Percentiles rank a stretch among this genome's conserved stretches.
These are phyloP conservation scores for mouse (Mus musculus) DNA, from an alignment of 2,113 vertebrate species.

Conservation along the genomic window DNA sequence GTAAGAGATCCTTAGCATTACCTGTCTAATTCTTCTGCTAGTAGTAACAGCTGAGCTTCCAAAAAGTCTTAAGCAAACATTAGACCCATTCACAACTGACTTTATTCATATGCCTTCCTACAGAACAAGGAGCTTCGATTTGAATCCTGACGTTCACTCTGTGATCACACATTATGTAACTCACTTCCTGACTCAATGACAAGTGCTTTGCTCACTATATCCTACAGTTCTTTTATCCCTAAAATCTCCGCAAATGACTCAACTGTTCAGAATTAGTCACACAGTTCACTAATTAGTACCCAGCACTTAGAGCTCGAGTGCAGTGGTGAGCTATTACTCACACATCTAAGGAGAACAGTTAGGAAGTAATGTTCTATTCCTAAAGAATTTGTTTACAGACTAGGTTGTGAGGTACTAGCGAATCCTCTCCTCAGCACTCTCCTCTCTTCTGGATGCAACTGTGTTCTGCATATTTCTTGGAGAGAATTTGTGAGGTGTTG, in stretches of 20 bases:
- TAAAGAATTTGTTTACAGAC: conserved; percentile 23
- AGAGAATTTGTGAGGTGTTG: neutral
- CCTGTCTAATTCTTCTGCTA: neutral
- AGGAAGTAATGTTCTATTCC: conserved; percentile 9
- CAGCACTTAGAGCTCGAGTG: conserved; percentile 39
- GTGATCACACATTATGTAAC: conserved; percentile 9
- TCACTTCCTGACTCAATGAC: conserved; percentile 58
- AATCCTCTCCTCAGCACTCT: neutral
- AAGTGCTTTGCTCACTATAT: conserved; percentile 40
- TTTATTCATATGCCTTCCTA: conserved; percentile 31
- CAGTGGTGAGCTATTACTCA: neutral
- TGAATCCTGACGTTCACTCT: conserved; percentile 44
- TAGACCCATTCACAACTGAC: conserved; percentile 24
- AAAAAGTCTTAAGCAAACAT: conserved; percentile 48
- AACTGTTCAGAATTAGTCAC: conserved; percentile 59
- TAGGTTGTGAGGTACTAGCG: neutral
- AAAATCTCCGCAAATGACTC: conserved; percentile 59
- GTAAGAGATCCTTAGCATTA: neutral
- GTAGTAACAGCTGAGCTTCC: neutral
- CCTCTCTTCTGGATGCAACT: neutral
- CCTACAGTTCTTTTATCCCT: conserved; percentile 66
- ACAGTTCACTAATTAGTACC: conserved; percentile 37
- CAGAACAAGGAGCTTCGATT: neutral
- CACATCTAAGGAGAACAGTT: neutral
- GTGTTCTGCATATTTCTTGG: conserved; percentile 9